phyloP scores from a whole-genome alignment of 2,113 vertebrate species.

The Ahaetulla prasina region DNA sequence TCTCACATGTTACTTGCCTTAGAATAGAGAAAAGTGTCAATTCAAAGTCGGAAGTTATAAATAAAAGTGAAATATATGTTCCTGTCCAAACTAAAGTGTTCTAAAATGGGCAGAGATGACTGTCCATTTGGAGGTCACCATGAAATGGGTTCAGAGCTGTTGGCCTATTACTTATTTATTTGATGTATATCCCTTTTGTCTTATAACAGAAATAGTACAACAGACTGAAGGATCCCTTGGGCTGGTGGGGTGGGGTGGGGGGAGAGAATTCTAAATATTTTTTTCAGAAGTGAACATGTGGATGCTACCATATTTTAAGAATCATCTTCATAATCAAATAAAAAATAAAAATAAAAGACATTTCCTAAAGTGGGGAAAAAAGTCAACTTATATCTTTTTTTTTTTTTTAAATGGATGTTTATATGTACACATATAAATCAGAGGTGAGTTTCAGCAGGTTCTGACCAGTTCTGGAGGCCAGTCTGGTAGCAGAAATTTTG shows the following conservation, averaged over 20 bases:
- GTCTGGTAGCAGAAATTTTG: too few relatives aligned
- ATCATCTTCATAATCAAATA: neutral
- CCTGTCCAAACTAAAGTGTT: neutral
- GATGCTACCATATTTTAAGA: constrained; percentile 10
- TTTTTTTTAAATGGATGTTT: neutral
- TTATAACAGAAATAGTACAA: neutral
- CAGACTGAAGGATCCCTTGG: neutral
- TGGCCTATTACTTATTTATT: neutral
- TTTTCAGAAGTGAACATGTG: constrained; percentile 32
- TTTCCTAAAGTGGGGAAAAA: neutral
- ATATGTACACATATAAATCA: neutral
- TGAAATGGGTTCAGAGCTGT: constrained; percentile 6
- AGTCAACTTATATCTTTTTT: neutral
- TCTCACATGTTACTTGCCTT: neutral
- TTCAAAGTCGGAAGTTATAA: neutral
- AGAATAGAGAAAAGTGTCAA: neutral
- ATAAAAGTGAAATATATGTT: neutral
- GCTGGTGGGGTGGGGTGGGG: too few relatives aligned
- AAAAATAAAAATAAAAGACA: neutral
- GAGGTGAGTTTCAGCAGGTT: too few relatives aligned
- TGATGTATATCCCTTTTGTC: neutral
- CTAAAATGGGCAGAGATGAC: neutral
- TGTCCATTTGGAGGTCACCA: neutral
- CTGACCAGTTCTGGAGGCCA: too few relatives aligned
- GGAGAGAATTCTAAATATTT: neutral